phyloP scores from a whole-genome alignment of 2,888 invertebrate genomes.

The Pollenia amentaria region DNA sequence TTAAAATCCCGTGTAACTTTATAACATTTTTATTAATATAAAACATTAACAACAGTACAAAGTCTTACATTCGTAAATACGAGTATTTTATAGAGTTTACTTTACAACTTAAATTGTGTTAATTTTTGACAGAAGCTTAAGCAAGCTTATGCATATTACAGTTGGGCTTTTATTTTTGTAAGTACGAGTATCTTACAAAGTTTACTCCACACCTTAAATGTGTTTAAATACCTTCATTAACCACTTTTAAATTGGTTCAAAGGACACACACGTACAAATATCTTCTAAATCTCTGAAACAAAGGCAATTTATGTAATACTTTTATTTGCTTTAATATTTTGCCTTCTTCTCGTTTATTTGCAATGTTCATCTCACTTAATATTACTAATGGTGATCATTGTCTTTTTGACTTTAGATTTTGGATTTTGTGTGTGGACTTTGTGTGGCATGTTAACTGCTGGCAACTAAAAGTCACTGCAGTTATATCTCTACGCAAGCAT shows the following conservation, averaged over 20 bases:
- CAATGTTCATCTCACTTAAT: slow-evolving; percentile 61
- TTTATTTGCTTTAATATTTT: slow-evolving; percentile 51
- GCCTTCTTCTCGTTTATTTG: slow-evolving; percentile 48
- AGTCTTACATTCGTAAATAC: not conserved
- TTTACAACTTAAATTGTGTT: slow-evolving; percentile 14
- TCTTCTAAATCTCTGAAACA: slow-evolving; percentile 30
- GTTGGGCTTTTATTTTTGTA: too few relatives aligned
- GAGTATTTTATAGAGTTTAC: slow-evolving; percentile 4
- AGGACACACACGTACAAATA: not conserved
- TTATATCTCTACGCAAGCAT: slow-evolving; percentile 73
- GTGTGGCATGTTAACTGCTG: slow-evolving; percentile 76
- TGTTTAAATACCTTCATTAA: slow-evolving; percentile 33
- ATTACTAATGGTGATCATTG: slow-evolving; percentile 76
- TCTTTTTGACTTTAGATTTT: slow-evolving; percentile 79
- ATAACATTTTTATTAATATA: not conserved
- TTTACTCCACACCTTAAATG: slow-evolving; percentile 16
- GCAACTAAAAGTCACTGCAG: slow-evolving; percentile 79
- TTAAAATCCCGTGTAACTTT: not conserved
- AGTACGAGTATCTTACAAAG: not conserved
- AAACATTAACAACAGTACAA: not conserved
- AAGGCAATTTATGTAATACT: slow-evolving; percentile 22
- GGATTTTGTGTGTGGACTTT: slow-evolving; percentile 77
- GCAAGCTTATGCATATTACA: too few relatives aligned
- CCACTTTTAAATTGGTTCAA: slow-evolving; percentile 32
- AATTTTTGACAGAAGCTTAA: too few relatives aligned